A percentile compares a stretch with the other conserved stretches of the same genome.
Evolutionary conservation across 2,888 invertebrate genomes (phyloP).

Genomic region (Ypsolopha sequella): DNA sequence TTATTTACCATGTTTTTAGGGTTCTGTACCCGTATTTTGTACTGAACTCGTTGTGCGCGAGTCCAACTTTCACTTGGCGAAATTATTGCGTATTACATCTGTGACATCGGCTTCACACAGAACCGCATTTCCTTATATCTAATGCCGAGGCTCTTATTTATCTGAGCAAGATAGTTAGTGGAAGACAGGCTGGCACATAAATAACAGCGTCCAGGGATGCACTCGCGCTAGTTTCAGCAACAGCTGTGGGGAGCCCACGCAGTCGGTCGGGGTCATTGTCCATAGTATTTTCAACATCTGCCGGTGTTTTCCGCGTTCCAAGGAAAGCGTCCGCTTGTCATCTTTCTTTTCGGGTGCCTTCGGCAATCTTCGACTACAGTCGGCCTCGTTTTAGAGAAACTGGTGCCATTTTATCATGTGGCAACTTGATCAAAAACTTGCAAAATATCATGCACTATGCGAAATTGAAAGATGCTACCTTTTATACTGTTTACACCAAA

Average conservation of each 20-base stretch:
- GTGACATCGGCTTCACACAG: not conserved
- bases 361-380: conserved; percentile 40
- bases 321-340: conserved; percentile 55
- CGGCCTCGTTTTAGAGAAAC: conserved; percentile 4
- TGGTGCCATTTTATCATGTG: too few species aligned
- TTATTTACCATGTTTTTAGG: too few species aligned
- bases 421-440: too few species aligned
- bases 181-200: conserved; percentile 12
- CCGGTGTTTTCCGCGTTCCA: conserved; percentile 68
- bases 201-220: conserved; percentile 42
- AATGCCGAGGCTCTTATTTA: not conserved
- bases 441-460: too few species aligned
- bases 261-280: conserved; percentile 64
- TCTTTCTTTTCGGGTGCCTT: conserved; percentile 45
- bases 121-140: not conserved
- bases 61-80: too few species aligned
- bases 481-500: too few species aligned
- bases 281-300: conserved; percentile 69
- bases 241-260: conserved; percentile 55
- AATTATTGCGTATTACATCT: too few species aligned
- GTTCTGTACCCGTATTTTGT: too few species aligned
- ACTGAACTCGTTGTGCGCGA: too few species aligned
- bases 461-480: too few species aligned
- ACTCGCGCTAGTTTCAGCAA: conserved; percentile 52
- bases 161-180: not conserved